Conservation (phyloP, 2,113 vertebrate genomes). For the Morone saxatilis region DNA sequence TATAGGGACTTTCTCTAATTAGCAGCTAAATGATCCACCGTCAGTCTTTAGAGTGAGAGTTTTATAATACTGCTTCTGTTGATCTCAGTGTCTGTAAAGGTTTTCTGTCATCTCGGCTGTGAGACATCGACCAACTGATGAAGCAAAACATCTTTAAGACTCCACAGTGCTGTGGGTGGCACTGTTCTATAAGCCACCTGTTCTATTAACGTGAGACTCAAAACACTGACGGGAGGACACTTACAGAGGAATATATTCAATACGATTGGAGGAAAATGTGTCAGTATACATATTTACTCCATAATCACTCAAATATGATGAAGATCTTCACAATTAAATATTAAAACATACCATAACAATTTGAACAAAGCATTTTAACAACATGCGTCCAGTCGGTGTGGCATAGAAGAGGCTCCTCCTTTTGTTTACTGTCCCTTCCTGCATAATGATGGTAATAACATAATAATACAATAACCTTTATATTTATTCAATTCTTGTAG, state of each 20-base stretch:
- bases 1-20: constrained; percentile 28
- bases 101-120: constrained; percentile 8
- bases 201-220: background rate
- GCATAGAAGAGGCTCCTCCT: constrained; percentile 18
- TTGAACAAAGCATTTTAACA: background rate
- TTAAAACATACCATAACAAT: background rate
- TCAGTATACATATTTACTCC: background rate
- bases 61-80: constrained; percentile 12
- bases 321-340: background rate
- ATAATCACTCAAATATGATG: background rate
- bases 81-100: background rate
- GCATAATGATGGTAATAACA: background rate
- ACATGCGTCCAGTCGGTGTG: background rate
- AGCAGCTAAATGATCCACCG: constrained; percentile 7
- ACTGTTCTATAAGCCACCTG: background rate
- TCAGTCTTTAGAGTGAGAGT: constrained; percentile 2
- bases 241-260: background rate
- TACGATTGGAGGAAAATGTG: background rate
- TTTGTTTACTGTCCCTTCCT: constrained; percentile 23
- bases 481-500: background rate
- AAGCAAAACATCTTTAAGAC: background rate
- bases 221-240: background rate
- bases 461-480: too few species aligned
- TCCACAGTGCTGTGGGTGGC: background rate
- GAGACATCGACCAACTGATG: background rate